These are phyloP conservation scores for Microplitis demolitor DNA, from an alignment of 1,140 invertebrate species.

Conservation along the genomic window DNA sequence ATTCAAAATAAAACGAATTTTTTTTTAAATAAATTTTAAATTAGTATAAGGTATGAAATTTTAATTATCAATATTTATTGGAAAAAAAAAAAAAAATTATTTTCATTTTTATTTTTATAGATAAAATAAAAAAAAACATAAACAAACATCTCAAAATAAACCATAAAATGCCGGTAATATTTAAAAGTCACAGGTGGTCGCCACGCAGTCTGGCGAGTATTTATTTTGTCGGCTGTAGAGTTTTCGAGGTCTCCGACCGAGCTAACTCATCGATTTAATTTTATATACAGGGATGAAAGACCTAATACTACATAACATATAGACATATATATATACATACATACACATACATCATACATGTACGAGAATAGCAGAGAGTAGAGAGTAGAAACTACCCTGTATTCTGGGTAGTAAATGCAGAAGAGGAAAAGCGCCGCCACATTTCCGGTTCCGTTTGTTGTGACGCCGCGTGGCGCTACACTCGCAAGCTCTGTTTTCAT, in stretches of 20 bases:
- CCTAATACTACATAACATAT: neutral
- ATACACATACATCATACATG: neutral
- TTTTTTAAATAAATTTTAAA: too few species aligned
- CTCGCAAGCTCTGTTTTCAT: neutral
- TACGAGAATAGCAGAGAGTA: neutral
- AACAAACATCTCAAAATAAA: neutral
- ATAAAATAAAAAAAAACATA: too few species aligned
- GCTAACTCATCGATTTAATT: neutral
- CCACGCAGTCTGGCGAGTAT: slow-evolving; percentile 47
- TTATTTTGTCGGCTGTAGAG: slow-evolving; percentile 8
- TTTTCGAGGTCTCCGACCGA: slow-evolving; percentile 44
- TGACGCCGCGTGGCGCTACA: slow-evolving; percentile 34
- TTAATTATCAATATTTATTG: too few species aligned
- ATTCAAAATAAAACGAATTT: too few species aligned
- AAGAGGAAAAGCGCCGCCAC: slow-evolving; percentile 1
- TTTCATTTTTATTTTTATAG: too few species aligned
- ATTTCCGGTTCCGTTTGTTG: slow-evolving; percentile 47
- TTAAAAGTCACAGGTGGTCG: slow-evolving; percentile 52
- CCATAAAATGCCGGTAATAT: neutral
- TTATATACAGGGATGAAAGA: neutral
- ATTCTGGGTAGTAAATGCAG: neutral
- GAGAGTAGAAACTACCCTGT: neutral
- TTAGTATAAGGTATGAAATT: too few species aligned
- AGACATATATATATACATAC: neutral
- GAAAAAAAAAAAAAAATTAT: too few species aligned